A percentile compares a stretch with the other conserved stretches of the same genome.
phyloP scores from a whole-genome alignment of 2,797 vertebrate genomes.

The Heteromormyrus szaboi region DNA sequence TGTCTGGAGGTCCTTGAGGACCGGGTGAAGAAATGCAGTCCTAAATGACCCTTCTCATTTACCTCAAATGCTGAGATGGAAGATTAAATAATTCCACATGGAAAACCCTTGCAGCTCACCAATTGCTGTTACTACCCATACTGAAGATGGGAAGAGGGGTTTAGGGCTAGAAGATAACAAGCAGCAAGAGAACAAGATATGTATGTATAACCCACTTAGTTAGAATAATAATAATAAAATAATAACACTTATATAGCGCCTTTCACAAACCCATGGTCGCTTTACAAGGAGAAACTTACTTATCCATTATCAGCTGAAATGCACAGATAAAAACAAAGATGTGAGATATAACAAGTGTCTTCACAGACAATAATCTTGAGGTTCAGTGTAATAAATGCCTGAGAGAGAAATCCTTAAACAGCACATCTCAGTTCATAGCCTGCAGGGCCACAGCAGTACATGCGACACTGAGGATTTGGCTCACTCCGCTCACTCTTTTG shows the following conservation, averaged over 20 bases:
- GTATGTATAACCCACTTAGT: neutral
- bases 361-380: neutral
- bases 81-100: neutral
- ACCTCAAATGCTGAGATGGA: neutral
- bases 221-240: neutral
- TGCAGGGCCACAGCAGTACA: neutral
- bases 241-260: neutral
- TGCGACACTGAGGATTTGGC: neutral
- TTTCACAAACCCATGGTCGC: neutral
- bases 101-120: neutral
- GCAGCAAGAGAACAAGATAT: neutral
- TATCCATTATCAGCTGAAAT: neutral
- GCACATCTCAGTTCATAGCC: neutral
- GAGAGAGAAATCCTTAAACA: neutral
- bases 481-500: neutral
- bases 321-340: neutral
- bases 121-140: neutral
- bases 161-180: neutral
- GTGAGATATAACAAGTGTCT: neutral
- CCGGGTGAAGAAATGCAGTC: neutral
- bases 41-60: neutral
- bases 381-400: neutral
- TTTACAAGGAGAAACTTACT: neutral
- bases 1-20: neutral
- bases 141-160: neutral